Percentiles rank a stretch among this genome's conserved stretches.
Conservation (phyloP, 2,888 invertebrate genomes). For the Lasius platythorax region DNA sequence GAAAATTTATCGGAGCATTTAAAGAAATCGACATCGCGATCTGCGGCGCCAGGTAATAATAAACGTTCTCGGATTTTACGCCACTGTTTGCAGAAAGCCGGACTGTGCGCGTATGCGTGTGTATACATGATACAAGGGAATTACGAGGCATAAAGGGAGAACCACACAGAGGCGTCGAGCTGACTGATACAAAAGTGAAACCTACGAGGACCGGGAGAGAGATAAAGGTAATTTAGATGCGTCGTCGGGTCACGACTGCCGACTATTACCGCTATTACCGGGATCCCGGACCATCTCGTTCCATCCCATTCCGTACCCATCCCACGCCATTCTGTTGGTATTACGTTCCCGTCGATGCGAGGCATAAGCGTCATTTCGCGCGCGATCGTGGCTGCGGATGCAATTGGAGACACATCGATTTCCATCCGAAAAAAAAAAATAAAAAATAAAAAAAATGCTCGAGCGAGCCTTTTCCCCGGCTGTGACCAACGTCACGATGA, state of each 20-base stretch:
- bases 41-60: not conserved
- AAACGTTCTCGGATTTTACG: conserved; percentile 25
- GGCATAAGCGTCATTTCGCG: conserved; percentile 61
- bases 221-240: conserved; percentile 81
- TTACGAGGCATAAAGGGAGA: conserved; percentile 20
- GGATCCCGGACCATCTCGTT: conserved; percentile 75
- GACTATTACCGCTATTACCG: conserved; percentile 81
- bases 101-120: not conserved
- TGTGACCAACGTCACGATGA: not conserved
- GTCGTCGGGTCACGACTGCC: conserved; percentile 81
- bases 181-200: conserved; percentile 75
- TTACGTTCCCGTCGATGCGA: conserved; percentile 72
- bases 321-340: conserved; percentile 76
- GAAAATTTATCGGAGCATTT: not conserved
- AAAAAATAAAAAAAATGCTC: not conserved
- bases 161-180: conserved; percentile 63
- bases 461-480: not conserved
- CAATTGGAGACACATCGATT: conserved; percentile 61
- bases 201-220: conserved; percentile 60
- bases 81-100: conserved; percentile 44
- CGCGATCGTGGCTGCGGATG: conserved; percentile 67
- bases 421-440: not conserved
- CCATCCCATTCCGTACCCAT: conserved; percentile 71
- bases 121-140: conserved; percentile 17
- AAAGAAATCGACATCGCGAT: not conserved